Percentiles rank a stretch among this genome's conserved stretches.
Evolutionary conservation across 2,113 vertebrate species (phyloP).

Genomic region (Myotis lucifugus): DNA sequence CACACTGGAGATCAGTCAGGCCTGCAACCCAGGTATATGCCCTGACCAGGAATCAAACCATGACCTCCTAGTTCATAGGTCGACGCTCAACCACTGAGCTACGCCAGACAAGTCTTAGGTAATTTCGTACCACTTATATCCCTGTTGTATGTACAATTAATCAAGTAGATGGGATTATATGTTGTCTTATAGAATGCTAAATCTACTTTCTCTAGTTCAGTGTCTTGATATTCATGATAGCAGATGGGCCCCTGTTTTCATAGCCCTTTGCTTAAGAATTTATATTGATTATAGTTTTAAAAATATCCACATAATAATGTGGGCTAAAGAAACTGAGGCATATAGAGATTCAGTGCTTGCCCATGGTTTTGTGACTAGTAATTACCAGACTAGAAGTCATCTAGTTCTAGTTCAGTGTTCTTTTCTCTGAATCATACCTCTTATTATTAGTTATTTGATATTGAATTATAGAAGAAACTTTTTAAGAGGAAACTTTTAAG

Average conservation of each 20-base stretch:
- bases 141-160: not conserved
- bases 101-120: not conserved
- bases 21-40: too few relatives aligned
- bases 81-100: too few relatives aligned
- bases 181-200: not conserved
- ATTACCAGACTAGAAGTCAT: not conserved
- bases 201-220: slow-evolving; percentile 6
- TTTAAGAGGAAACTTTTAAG: slow-evolving; percentile 23
- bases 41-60: too few relatives aligned
- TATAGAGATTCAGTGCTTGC: not conserved
- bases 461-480: slow-evolving; percentile 41
- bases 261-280: slow-evolving; percentile 26
- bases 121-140: not conserved
- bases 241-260: not conserved
- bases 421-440: not conserved
- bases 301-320: not conserved
- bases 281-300: slow-evolving; percentile 48
- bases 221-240: slow-evolving; percentile 13
- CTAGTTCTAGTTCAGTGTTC: not conserved
- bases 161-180: not conserved
- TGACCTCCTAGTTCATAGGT: too few relatives aligned
- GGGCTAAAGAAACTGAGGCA: not conserved
- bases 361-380: slow-evolving; percentile 2
- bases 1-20: too few relatives aligned
- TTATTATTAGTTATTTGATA: slow-evolving; percentile 23